Evolutionary conservation across 2,888 invertebrate genomes (phyloP), one percentile per base, ranked within the genome.

Genomic region (Pseudanteris insignis): DNA sequence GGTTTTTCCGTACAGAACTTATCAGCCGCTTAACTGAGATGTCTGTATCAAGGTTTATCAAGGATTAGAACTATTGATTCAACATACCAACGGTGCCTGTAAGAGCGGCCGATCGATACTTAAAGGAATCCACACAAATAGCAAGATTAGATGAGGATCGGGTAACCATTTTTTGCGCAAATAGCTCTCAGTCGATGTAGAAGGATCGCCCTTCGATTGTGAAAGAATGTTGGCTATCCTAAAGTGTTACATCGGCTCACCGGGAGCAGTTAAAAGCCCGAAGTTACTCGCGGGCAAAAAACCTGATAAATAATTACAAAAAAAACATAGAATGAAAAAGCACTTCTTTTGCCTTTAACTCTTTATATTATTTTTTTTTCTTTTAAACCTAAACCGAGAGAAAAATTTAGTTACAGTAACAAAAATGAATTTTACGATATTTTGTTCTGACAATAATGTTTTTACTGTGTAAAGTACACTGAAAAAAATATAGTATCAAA

Each of bases 81-180:
- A 32, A 38, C 47, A 32, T 18, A 13, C 40, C 37, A 28, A 36
- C 34, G 37, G 60, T 44, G 53, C 40, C 30, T 13, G 30, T 37
- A 24, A 26, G 26, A 37, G 55, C 36, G 33, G 15, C 25, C 44
- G 62, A 66, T 66, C 65, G 62, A 66, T 58, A 54, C 66, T 58
- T 51, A 53, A 64, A 58, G 60, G 63, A 66, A 63, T 65, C 65
- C 64, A 46, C 65, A 68, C 68, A 67, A 69, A 70, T 69, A 67
- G 66, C 67, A 41, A 68, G 70, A 68, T 70, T 67, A 67, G 69
- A 67, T 60, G 65, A 51, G 67, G 51, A 63, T 62, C 47, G 54
- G 55, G 63, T 62, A 65, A 63, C 63, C 54, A 65, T 67, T 65
- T 66, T 54, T 51, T 18, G 59, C 62, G 53, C 58, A 64, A 67